Evolutionary conservation across 1,140 invertebrate genomes (phyloP), one percentile per base, ranked within the genome.

Genomic region (Ips nitidus): DNA sequence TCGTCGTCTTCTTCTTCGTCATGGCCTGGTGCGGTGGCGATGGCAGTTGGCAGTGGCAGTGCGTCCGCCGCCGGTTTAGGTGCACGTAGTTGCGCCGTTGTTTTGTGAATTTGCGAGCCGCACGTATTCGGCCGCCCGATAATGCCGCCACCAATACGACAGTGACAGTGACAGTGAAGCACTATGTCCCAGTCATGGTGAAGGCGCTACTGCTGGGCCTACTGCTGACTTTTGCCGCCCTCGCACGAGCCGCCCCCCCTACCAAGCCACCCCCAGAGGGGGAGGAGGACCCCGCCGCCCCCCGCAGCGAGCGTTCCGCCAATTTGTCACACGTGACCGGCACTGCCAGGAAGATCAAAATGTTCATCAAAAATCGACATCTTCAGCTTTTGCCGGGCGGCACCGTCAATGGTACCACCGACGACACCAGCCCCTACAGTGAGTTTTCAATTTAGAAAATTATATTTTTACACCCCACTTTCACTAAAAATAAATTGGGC

Each of bases 301-400:
- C 76, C 55, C 82, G 84, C 42, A 84, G 82, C 72, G 87, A 88
- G 78, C 86, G 90, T 78, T 90, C 89, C 74, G 88, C 90, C 76
- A 89, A 90, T 83, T 82, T 92, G 75, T 89, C 89, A 68, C 87
- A 89, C 79, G 88, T 90, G 77, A 88, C 86, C 37, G 90, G 90
- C 75, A 86, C 87, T 38, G 87, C 87, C 37, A 84, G 90, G 66
- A 91, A 90, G 76, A 91, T 92, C 74, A 89, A 90, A 80, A 87
- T 93, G 85, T 91, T 88, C 82, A 87, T 93, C 78, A 92, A 90
- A 80, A 91, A 92, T 82, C 84, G 87, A 68, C 88, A 90, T 78
- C 84, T 93, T 70, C 91, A 92, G 81, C 83, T 93, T 62, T 77
- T 91, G 79, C 89, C 89, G 53, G 90, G 92, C 81, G 91, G 90